Conservation (phyloP, 1,140 invertebrate species). For the Lepidurus apus region DNA sequence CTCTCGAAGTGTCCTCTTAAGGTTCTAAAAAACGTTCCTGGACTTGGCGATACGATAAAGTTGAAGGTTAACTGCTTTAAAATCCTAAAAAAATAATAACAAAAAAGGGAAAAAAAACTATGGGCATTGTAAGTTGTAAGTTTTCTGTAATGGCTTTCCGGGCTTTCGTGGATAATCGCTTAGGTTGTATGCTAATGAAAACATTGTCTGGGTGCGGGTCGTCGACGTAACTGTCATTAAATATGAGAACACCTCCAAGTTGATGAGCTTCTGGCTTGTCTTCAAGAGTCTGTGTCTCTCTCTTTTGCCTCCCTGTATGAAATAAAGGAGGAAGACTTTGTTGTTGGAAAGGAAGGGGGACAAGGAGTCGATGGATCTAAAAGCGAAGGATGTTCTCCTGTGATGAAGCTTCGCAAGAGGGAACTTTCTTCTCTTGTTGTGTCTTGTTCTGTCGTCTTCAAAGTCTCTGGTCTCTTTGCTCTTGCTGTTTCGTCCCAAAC, state of each 20-base stretch:
- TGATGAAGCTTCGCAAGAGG: background rate
- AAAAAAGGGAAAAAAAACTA: background rate
- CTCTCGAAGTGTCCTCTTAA: too few species aligned
- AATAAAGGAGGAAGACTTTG: background rate
- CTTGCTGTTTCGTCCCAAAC: too few species aligned
- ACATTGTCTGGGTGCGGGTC: background rate
- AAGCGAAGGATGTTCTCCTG: background rate
- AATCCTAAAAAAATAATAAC: background rate
- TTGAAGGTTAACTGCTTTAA: too few species aligned
- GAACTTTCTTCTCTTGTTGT: too few species aligned
- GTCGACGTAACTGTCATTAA: background rate
- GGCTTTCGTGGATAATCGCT: background rate
- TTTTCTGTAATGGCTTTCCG: background rate
- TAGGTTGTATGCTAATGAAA: background rate
- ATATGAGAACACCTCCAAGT: background rate
- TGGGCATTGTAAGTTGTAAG: background rate
- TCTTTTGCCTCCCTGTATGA: background rate
- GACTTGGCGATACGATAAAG: too few species aligned
- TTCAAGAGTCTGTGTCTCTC: background rate
- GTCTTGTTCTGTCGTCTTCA: too few species aligned
- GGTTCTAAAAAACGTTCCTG: too few species aligned
- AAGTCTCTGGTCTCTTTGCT: too few species aligned
- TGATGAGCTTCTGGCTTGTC: slow-evolving; percentile 11
- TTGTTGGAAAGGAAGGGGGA: background rate
- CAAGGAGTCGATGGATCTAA: background rate